Conservation (phyloP, 2,888 invertebrate species). For the Charanyca ferruginea region DNA sequence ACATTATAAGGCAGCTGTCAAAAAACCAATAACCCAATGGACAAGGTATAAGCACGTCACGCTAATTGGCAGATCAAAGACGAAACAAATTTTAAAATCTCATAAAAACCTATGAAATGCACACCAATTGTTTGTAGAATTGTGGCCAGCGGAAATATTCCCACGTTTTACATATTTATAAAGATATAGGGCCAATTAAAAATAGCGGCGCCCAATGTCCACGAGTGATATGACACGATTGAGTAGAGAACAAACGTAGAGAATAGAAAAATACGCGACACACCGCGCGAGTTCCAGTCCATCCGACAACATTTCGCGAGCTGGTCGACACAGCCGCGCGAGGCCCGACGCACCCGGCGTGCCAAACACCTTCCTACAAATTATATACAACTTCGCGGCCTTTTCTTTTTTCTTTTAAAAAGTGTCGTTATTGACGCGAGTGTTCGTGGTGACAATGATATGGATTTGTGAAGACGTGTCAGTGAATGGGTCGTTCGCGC, state of each 20-base stretch:
- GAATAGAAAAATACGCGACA: slow-evolving; percentile 85
- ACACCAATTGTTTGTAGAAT: slow-evolving; percentile 36
- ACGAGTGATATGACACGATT: slow-evolving; percentile 81
- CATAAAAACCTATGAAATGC: slow-evolving; percentile 39
- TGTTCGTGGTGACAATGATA: slow-evolving; percentile 76
- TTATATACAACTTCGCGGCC: slow-evolving; percentile 34
- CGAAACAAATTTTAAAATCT: slow-evolving; percentile 35
- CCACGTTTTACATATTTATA: slow-evolving; percentile 47
- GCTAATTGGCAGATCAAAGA: slow-evolving; percentile 52
- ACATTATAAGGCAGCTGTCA: too few species aligned
- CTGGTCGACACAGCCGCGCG: slow-evolving; percentile 84
- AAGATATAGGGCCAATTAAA: slow-evolving; percentile 78
- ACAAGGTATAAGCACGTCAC: neutral
- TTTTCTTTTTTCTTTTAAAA: slow-evolving; percentile 48
- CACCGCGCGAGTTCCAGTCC: slow-evolving; percentile 80
- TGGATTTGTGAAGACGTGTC: slow-evolving; percentile 80
- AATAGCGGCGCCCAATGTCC: slow-evolving; percentile 82
- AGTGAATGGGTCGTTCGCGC: slow-evolving; percentile 82
- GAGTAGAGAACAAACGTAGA: slow-evolving; percentile 79
- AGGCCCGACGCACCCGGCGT: slow-evolving; percentile 31
- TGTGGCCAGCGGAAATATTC: slow-evolving; percentile 22
- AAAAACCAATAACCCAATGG: too few species aligned
- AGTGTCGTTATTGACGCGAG: slow-evolving; percentile 64
- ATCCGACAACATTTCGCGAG: slow-evolving; percentile 85
- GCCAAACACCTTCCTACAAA: slow-evolving; percentile 25